Evolutionary conservation across 2,888 invertebrate genomes (phyloP), one percentile per base, ranked within the genome.

Genomic region (Netelia virgata): DNA sequence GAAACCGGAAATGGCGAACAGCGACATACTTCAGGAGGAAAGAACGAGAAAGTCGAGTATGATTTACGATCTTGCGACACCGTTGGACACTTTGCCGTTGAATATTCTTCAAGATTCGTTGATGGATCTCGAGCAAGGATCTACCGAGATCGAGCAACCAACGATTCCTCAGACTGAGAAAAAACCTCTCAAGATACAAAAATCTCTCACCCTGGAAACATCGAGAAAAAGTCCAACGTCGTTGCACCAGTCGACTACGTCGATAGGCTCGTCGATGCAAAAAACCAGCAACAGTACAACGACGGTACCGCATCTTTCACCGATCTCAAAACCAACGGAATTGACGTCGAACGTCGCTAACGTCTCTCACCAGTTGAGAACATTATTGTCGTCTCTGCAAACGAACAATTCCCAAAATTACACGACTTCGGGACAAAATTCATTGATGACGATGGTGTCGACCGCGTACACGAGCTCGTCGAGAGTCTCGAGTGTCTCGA

Each of bases 321-420:
- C 96, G 0, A 91, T 97, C 1, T 96, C 96, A 0, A 96, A 96
- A 90, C 96, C 96, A 0, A 95, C 96, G 1, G 96, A 97, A 90
- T 93, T 96, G 68, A 96, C 96, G 14, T 96, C 96, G 0, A 96
- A 96, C 89, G 96, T 96, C 94, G 96, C 96, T 0, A 96, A 96
- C 90, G 96, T 95, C 0, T 96, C 96, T 0, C 96, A 96, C 91
- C 96, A 96, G 89, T 90, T 96, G 64, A 94, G 96, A 50, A 95
- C 95, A 5, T 94, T 96, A 68, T 94, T 96, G 92, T 96, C 96
- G 0, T 96, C 96, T 0, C 91, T 96, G 43, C 96, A 95, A 82
- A 94, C 95, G 0, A 94, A 95, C 50, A 89, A 92, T 76, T 87
- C 92, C 0, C 92, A 92, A 57, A 90, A 89, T 55, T 92, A 89